These are phyloP conservation scores for Eilema sororculum DNA, from an alignment of 2,888 invertebrate species.

Conservation along the genomic window DNA sequence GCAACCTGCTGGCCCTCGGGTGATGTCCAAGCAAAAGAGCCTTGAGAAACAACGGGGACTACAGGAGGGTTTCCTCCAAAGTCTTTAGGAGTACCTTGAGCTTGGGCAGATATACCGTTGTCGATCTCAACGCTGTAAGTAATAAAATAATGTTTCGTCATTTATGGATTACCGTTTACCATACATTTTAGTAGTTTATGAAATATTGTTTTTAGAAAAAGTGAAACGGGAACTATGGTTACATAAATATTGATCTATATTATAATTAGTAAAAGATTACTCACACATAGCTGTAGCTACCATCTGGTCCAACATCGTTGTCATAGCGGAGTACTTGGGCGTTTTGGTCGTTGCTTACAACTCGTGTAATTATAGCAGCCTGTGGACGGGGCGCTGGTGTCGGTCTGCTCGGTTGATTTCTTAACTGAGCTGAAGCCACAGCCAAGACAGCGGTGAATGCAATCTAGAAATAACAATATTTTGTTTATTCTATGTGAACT, in stretches of 20 bases:
- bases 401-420: not conserved
- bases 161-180: not conserved
- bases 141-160: not conserved
- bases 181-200: too few relatives aligned
- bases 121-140: constrained; percentile 86
- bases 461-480: constrained; percentile 49
- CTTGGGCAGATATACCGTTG: constrained; percentile 88
- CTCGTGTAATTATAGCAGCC: constrained; percentile 14
- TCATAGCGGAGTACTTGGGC: constrained; percentile 72
- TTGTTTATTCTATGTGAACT: not conserved
- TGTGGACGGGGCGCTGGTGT: not conserved
- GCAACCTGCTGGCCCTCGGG: constrained; percentile 88
- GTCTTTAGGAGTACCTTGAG: constrained; percentile 85
- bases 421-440: constrained; percentile 61
- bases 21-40: constrained; percentile 85
- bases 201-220: too few relatives aligned
- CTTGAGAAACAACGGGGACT: constrained; percentile 77
- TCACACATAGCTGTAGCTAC: constrained; percentile 82
- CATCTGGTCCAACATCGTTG: constrained; percentile 78
- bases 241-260: too few relatives aligned
- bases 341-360: constrained; percentile 55
- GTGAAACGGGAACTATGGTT: too few relatives aligned
- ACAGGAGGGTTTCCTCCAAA: constrained; percentile 79
- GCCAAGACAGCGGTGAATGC: constrained; percentile 68
- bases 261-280: constrained; percentile 36